Evolutionary conservation across 2,113 vertebrate genomes (phyloP).

Genomic region (Chlorodrepanis virens): DNA sequence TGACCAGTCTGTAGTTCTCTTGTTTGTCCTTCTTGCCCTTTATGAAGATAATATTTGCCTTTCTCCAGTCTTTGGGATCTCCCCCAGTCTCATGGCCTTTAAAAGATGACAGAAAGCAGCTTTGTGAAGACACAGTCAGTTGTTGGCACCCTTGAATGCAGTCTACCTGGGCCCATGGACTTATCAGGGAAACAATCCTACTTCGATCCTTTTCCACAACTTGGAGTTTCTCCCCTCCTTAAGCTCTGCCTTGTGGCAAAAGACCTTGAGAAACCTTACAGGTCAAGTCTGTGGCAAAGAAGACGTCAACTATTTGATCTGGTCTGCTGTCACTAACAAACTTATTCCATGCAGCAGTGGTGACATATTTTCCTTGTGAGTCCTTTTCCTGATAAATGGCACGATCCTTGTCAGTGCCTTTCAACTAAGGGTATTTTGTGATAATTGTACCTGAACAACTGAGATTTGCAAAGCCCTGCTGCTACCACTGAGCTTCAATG

Average conservation of each 20-base stretch:
- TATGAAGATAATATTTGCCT: not conserved
- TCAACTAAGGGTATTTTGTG: not conserved
- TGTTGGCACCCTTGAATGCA: not conserved
- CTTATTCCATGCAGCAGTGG: accelerated
- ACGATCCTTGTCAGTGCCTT: not conserved
- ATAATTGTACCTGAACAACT: accelerated
- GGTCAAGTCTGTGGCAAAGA: not conserved
- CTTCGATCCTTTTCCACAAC: not conserved
- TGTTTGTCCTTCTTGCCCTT: not conserved
- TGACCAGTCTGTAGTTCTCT: not conserved
- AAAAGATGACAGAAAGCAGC: not conserved
- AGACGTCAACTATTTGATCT: accelerated
- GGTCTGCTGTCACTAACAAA: not conserved
- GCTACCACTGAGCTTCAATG: not conserved
- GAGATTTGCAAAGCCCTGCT: not conserved
- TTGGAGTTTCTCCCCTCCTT: not conserved
- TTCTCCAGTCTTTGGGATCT: not conserved
- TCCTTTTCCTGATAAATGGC: not conserved
- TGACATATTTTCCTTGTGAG: accelerated
- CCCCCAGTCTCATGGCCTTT: not conserved
- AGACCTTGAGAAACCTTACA: not conserved
- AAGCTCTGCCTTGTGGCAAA: not conserved
- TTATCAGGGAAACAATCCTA: not conserved
- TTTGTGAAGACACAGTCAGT: not conserved
- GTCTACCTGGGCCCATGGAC: accelerated